Evolutionary conservation across 2,888 invertebrate species (phyloP), one percentile per base, ranked within the genome.

Genomic region (Acronicta aceris): DNA sequence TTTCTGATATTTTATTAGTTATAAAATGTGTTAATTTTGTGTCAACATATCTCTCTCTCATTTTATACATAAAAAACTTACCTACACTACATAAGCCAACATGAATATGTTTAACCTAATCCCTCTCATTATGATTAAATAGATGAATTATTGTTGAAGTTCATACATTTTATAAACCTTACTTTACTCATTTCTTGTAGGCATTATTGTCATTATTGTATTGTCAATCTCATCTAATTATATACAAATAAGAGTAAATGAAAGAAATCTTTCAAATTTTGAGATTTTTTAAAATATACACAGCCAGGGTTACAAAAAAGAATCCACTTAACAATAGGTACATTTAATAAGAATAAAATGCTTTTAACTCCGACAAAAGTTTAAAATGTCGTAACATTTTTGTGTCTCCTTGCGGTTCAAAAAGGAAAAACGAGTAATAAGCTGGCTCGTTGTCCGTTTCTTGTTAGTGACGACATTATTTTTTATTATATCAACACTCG

Each of bases 321-420:
- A 38, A n/a, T n/a, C n/a, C 38, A 7, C n/a, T 36, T 13, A 68
- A 21, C 63, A 55, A 51, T 42, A 50, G 51, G 47, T 42, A 51
- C 54, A 55, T 55, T 54, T 51, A 58, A 71, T 49, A 63, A 58
- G 46, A 59, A 45, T 59, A 71, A n/a, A n/a, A 71, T 54, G 59
- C 45, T 65, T 57, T 30, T 36, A 52, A 38, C 48, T 60, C 41
- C 41, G 54, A 59, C 54, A 69, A 68, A 68, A 71, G 56, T 72
- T 56, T 51, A 40, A 65, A 65, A 57, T 53, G 43, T 59, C 54
- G 36, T 64, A 58, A 41, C 17, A 59, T 59, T 59, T 61, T 64
- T 57, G 48, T 59, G 42, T 55, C 53, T 63, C 33, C 43, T 54
- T 53, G 50, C 41, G 59, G 57, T 58, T 68, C 48, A 30, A 30